Conservation (phyloP, 2,113 vertebrate species). For the Centrocercus urophasianus region DNA sequence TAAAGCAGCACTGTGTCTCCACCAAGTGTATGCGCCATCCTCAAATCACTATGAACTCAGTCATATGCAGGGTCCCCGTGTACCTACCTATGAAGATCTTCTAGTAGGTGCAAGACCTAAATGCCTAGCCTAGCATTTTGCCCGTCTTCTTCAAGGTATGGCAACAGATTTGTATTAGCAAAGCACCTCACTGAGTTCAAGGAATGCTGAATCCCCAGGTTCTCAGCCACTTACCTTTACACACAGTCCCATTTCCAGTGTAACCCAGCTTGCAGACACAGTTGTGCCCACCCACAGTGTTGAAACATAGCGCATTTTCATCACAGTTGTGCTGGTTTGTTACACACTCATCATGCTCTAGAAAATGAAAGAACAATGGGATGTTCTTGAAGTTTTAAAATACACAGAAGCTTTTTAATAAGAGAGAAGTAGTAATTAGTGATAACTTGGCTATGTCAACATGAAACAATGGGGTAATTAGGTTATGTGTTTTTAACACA, state of each 20-base stretch:
- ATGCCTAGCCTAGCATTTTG: neutral
- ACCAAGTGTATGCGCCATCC: neutral
- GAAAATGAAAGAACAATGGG: conserved; percentile 49
- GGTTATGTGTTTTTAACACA: neutral
- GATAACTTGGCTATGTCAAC: neutral
- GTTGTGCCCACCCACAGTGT: conserved; percentile 96
- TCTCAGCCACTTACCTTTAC: conserved; percentile 86
- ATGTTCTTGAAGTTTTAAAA: neutral
- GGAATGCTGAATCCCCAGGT: rapidly evolving
- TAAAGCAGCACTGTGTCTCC: neutral
- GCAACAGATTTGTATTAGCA: neutral
- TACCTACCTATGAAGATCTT: neutral
- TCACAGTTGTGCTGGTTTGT: conserved; percentile 95
- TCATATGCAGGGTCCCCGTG: neutral
- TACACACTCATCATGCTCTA: conserved; percentile 95
- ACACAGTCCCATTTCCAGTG: conserved; percentile 91
- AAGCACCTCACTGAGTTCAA: neutral
- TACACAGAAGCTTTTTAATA: neutral
- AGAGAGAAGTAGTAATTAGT: neutral
- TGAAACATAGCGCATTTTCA: conserved; percentile 95
- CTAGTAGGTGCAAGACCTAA: neutral
- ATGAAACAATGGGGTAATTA: neutral
- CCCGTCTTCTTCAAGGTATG: neutral
- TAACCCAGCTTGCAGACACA: conserved; percentile 97
- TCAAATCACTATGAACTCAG: neutral